phyloP scores from a whole-genome alignment of 2,888 invertebrate genomes.

The Lasius platythorax region DNA sequence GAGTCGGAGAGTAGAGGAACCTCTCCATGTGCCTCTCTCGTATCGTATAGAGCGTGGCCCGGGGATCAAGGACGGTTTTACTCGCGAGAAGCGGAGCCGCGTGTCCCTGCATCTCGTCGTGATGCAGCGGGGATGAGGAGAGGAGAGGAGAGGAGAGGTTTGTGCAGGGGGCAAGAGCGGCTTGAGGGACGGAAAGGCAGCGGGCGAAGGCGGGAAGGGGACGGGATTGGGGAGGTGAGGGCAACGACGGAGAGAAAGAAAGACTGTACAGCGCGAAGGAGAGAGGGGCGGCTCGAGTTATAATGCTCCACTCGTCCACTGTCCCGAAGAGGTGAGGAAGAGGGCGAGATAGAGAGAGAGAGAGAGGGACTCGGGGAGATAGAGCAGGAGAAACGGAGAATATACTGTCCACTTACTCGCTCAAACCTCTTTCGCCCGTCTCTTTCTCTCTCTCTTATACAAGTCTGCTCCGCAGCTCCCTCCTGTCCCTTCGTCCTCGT shows the following conservation, averaged over 20 bases:
- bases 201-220: constrained; percentile 50
- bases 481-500: constrained; percentile 48
- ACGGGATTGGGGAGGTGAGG: constrained; percentile 42
- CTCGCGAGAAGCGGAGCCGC: constrained; percentile 80
- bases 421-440: constrained; percentile 35
- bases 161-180: constrained; percentile 55
- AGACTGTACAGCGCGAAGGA: constrained; percentile 44
- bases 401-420: constrained; percentile 46
- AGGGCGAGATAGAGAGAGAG: constrained; percentile 32
- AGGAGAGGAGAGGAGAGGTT: constrained; percentile 45
- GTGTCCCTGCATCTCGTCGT: constrained; percentile 75
- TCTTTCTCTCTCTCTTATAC: constrained; percentile 33
- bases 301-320: constrained; percentile 81
- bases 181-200: constrained; percentile 11
- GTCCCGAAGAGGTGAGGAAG: constrained; percentile 65
- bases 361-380: constrained; percentile 12
- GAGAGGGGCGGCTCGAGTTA: constrained; percentile 71
- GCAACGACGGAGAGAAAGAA: constrained; percentile 45
- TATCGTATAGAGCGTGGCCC: constrained; percentile 82
- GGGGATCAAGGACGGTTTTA: constrained; percentile 85
- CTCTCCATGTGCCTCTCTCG: constrained; percentile 72
- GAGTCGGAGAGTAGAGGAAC: constrained; percentile 73
- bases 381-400: constrained; percentile 11
- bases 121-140: constrained; percentile 60
- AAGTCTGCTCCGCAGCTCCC: constrained; percentile 49